Base-by-base conservation (phyloP, 1,140 invertebrate species). In the Monomorium pharaonis region DNA sequence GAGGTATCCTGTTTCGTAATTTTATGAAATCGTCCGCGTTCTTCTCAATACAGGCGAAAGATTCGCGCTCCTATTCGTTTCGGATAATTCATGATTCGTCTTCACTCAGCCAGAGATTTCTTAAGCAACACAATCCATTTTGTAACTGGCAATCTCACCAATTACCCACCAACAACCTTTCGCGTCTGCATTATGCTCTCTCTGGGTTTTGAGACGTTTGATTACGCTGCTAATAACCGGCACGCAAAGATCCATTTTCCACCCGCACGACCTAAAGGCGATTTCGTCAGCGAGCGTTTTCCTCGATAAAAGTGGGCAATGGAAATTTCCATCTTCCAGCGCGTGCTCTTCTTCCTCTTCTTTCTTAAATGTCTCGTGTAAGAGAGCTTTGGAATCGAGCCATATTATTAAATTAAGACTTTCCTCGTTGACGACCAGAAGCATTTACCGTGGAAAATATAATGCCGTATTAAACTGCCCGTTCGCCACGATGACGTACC, bases 231-330 rank as follows among this genome's bases (percentile, higher is more conserved):
- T 80, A 80, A 80, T 80, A 80, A 80, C 30, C 42, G 76, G 30
- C 62, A 33, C 44, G 62, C 62, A 24, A 24, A 69, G 62, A 69
- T 80, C 44, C 16, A 60, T 42, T 76, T 76, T 60, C 33, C 60
- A 67, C 62, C 62, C 62, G 76, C 21, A 14, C 62, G 62, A 76
- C 24, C 56, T n/a, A 37, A 44, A 76, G 18, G 33, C 6, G 21
- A 81, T 80, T 80, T 76, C 70, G 62, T 72, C 16, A 42, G 86
- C 30, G 72, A 84, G 21, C n/a, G 51, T 84, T 84, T 81, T 67
- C 80, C 44, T n/a, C 27, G 30, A 24, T 18, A 16, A 54, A 44
- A 27, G n/a, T 21, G 30, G 12, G 1, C 9, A 33, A 75, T 67
- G 37, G n/a, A 47, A 24, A 44, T 74, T 18, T 58, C 14, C 14